Evolutionary conservation across 2,888 invertebrate species (phyloP).

Genomic region (Microplitis manilae): DNA sequence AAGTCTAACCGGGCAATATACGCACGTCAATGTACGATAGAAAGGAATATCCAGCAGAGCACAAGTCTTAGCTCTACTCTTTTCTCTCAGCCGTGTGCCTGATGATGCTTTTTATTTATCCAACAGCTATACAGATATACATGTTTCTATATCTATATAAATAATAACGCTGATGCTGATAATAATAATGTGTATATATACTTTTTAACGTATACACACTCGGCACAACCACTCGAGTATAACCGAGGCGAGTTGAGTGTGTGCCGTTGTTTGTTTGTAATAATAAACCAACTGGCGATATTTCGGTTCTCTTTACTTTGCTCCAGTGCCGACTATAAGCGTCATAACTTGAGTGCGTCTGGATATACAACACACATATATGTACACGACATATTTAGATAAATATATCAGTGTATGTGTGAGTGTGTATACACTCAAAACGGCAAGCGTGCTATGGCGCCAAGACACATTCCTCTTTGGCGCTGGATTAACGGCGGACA

Average conservation of each 20-base stretch:
- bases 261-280: slow-evolving; percentile 15
- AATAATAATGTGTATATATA: background rate
- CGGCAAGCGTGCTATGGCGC: slow-evolving; percentile 37
- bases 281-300: slow-evolving; percentile 12
- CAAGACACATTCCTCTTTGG: slow-evolving; percentile 46
- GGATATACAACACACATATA: slow-evolving; percentile 30
- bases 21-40: slow-evolving; percentile 40
- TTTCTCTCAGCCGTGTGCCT: no score
- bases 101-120: no score
- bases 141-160: slow-evolving; percentile 10
- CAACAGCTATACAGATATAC: background rate
- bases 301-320: slow-evolving; percentile 9
- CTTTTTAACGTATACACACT: background rate
- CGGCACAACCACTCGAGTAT: slow-evolving; percentile 17
- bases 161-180: background rate
- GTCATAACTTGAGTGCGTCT: slow-evolving; percentile 44
- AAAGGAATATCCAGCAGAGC: background rate
- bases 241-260: background rate
- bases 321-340: slow-evolving; percentile 21
- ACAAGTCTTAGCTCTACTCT: no score
- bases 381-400: slow-evolving; percentile 29
- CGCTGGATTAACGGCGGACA: slow-evolving; percentile 43
- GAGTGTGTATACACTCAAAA: background rate
- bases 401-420: background rate
- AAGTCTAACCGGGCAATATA: slow-evolving; percentile 31